Evolutionary conservation across 2,888 invertebrate species (phyloP).

Genomic region (Fissipunctia ypsillon): DNA sequence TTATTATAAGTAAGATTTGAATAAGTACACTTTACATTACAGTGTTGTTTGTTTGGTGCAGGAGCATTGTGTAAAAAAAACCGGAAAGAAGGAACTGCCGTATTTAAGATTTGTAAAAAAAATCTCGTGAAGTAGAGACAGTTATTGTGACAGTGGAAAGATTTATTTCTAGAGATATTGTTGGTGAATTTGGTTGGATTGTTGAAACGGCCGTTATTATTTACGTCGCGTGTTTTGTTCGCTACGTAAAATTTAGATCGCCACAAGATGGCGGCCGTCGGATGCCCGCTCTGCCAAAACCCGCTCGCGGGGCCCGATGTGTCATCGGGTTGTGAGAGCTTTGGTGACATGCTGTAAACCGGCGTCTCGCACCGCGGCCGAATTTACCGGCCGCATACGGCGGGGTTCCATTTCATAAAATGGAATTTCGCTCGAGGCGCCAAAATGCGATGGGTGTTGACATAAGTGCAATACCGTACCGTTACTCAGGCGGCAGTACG

Average conservation of each 20-base stretch:
- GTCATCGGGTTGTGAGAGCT: conserved; percentile 83
- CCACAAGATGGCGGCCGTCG: conserved; percentile 90
- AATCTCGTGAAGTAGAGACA: conserved; percentile 68
- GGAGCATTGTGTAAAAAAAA: conserved; percentile 83
- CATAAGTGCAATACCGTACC: conserved; percentile 88
- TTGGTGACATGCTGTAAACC: conserved; percentile 86
- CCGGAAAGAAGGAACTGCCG: conserved; percentile 87
- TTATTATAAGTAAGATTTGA: conserved; percentile 67
- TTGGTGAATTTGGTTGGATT: conserved; percentile 64
- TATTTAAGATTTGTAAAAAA: conserved; percentile 78
- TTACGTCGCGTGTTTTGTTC: conserved; percentile 89
- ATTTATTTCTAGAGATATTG: conserved; percentile 54
- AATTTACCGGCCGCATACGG: conserved; percentile 83
- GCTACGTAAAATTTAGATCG: conserved; percentile 89
- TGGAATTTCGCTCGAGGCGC: conserved; percentile 90
- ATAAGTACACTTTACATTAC: conserved; percentile 69
- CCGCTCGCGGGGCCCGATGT: conserved; percentile 87
- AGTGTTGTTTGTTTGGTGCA: conserved; percentile 84
- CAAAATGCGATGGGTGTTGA: conserved; percentile 91
- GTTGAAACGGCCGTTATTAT: conserved; percentile 74
- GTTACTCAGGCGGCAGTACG: conserved; percentile 88
- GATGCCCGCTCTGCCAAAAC: conserved; percentile 90
- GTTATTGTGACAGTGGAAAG: conserved; percentile 68
- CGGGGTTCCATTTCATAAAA: conserved; percentile 89
- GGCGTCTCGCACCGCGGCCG: conserved; percentile 85